These are phyloP conservation scores for Halictus ligatus DNA, from an alignment of 2,888 invertebrate species.

Conservation along the genomic window DNA sequence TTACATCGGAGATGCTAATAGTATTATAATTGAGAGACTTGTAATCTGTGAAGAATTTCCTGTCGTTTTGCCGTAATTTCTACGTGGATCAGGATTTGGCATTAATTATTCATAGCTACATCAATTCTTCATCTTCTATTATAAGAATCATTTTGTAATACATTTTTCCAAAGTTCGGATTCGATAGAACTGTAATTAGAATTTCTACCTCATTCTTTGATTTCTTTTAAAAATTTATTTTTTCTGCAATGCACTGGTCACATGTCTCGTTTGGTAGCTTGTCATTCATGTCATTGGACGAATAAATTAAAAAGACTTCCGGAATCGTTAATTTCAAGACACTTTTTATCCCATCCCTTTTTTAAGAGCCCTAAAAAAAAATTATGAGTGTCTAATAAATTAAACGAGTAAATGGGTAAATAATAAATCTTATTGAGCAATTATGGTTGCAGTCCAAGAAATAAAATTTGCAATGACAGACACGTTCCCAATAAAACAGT, in stretches of 20 bases:
- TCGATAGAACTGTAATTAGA: background rate
- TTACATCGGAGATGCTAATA: slow-evolving; percentile 16
- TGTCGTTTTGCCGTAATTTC: background rate
- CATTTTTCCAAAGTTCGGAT: background rate
- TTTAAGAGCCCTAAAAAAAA: no score
- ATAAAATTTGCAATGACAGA: background rate
- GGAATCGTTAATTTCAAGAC: no score
- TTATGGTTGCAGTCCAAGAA: background rate
- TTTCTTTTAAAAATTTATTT: background rate
- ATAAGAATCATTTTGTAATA: background rate
- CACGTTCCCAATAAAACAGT: background rate
- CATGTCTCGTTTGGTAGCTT: no score
- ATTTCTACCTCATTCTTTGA: no score
- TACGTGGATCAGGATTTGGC: background rate
- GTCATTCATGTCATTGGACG: background rate
- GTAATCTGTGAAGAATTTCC: background rate
- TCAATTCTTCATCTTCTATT: background rate
- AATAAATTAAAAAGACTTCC: no score
- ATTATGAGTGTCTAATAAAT: background rate
- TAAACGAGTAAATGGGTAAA: background rate
- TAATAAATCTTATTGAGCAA: background rate
- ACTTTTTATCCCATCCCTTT: no score
- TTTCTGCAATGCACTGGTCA: background rate
- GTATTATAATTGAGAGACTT: slow-evolving; percentile 11
- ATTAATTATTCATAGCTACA: background rate